phyloP scores from a whole-genome alignment of 2,888 invertebrate species.

The Autographa gamma region DNA sequence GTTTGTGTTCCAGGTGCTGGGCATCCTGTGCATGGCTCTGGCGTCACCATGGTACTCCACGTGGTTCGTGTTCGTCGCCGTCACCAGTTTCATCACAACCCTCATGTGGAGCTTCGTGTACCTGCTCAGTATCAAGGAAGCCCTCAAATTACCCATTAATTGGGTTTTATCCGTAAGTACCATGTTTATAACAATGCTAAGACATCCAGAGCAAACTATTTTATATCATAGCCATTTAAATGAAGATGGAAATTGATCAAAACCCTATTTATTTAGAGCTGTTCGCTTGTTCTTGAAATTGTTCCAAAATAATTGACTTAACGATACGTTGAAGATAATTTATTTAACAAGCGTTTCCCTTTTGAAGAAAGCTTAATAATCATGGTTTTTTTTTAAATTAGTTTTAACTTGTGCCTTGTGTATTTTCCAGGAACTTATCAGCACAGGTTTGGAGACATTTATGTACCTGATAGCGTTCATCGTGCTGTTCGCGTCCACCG shows the following conservation, averaged over 20 bases:
- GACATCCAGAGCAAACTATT: not conserved
- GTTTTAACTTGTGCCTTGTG: slow-evolving; percentile 7
- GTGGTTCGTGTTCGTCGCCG: slow-evolving; percentile 96
- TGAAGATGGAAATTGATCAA: not conserved
- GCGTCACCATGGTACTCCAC: slow-evolving; percentile 92
- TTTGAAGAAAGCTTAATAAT: no score
- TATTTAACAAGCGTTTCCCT: no score
- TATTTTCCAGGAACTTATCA: slow-evolving; percentile 93
- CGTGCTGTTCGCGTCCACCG: slow-evolving; percentile 91
- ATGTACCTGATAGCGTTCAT: slow-evolving; percentile 95
- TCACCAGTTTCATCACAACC: slow-evolving; percentile 94
- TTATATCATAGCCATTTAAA: not conserved
- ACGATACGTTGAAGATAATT: not conserved
- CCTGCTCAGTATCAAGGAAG: slow-evolving; percentile 94
- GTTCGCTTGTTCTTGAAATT: not conserved
- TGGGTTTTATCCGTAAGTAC: slow-evolving; percentile 94
- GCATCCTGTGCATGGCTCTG: slow-evolving; percentile 95
- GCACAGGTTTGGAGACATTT: slow-evolving; percentile 91
- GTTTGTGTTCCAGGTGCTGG: slow-evolving; percentile 91
- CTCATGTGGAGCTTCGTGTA: slow-evolving; percentile 95
- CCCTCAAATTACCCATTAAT: slow-evolving; percentile 93
- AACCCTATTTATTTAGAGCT: no score
- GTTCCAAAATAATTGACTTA: not conserved
- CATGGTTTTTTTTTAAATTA: no score
- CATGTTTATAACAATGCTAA: not conserved